Percentiles rank a stretch among this genome's conserved stretches.
phyloP scores from a whole-genome alignment of 2,888 invertebrate species.

The Drepana falcataria region DNA sequence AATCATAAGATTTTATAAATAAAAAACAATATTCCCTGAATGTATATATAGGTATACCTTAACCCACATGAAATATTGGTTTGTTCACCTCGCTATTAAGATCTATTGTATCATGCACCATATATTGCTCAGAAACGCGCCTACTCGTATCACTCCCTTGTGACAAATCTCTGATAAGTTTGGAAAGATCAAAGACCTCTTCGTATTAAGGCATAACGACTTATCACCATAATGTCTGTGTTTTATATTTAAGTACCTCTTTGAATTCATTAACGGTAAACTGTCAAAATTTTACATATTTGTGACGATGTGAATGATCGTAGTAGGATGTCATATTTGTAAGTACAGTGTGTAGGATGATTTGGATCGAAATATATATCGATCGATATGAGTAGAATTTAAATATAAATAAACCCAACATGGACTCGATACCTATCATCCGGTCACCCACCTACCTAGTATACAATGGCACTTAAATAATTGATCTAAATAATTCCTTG shows the following conservation, averaged over 20 bases:
- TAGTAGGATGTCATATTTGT: slow-evolving; percentile 12
- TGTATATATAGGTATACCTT: too few species aligned
- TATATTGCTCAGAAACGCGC: slow-evolving; percentile 22
- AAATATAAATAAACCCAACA: background rate
- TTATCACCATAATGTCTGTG: background rate
- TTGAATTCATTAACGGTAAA: slow-evolving; percentile 21
- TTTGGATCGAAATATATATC: background rate
- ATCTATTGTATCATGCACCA: too few species aligned
- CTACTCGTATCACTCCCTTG: slow-evolving; percentile 38
- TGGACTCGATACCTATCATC: background rate
- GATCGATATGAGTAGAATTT: background rate
- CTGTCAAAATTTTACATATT: slow-evolving; percentile 2
- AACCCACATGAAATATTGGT: too few species aligned
- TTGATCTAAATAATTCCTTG: background rate
- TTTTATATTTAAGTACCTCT: background rate
- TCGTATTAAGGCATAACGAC: background rate
- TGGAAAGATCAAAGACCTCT: slow-evolving; percentile 24
- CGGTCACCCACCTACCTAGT: background rate
- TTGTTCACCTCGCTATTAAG: too few species aligned
- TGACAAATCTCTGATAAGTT: slow-evolving; percentile 36
- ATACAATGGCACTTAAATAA: background rate
- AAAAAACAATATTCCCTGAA: too few species aligned
- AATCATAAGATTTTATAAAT: too few species aligned
- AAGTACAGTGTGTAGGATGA: slow-evolving; percentile 4
- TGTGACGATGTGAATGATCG: background rate